These are phyloP conservation scores for Sinella curviseta DNA, from an alignment of 1,140 invertebrate species.

Conservation along the genomic window DNA sequence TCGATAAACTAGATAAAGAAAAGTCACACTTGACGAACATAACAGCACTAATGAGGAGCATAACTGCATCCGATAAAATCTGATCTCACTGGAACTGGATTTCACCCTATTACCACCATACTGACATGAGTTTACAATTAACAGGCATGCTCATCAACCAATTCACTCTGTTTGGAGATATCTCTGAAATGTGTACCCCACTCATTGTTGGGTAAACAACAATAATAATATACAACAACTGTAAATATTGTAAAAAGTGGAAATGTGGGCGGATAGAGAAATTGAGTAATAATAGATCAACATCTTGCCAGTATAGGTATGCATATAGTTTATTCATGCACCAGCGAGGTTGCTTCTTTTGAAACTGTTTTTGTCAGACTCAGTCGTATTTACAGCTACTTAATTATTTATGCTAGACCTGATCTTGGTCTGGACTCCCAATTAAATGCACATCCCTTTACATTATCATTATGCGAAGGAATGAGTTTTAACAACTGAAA, in stretches of 20 bases:
- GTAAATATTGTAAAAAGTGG: background rate
- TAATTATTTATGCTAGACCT: slow-evolving; percentile 15
- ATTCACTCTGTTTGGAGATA: too few relatives aligned
- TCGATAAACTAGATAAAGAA: too few relatives aligned
- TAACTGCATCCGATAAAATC: background rate
- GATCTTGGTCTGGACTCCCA: background rate
- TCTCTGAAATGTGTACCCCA: too few relatives aligned
- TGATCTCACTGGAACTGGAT: background rate
- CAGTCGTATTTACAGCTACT: slow-evolving; percentile 3
- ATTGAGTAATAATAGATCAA: too few relatives aligned
- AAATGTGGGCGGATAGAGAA: background rate
- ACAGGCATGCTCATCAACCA: background rate
- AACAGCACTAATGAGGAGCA: background rate
- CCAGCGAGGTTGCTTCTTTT: background rate
- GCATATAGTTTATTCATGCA: background rate
- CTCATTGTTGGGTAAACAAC: background rate
- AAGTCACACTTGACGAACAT: background rate
- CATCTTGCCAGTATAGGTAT: too few relatives aligned
- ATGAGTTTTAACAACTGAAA: background rate
- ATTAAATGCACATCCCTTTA: background rate
- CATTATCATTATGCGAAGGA: background rate
- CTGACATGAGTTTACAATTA: background rate
- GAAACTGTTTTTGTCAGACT: background rate
- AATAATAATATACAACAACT: background rate
- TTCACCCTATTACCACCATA: background rate